These are phyloP conservation scores for Lepus europaeus DNA, from an alignment of 2,113 vertebrate species.

Conservation along the genomic window DNA sequence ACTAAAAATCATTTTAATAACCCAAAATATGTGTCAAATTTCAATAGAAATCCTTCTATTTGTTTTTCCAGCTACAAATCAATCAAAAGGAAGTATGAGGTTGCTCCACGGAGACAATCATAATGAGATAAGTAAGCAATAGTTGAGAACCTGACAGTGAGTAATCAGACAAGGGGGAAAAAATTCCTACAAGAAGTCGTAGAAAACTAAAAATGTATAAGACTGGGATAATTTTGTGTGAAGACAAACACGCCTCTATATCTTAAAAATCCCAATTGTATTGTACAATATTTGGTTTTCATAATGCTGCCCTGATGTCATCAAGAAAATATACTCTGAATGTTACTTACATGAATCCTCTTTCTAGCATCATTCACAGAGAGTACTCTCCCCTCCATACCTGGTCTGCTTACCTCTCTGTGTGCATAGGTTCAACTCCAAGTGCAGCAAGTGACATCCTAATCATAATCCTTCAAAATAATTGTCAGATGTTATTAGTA, in stretches of 20 bases:
- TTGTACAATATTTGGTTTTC: background rate
- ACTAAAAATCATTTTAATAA: background rate
- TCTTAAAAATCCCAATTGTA: background rate
- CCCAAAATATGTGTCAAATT: slow-evolving; percentile 15
- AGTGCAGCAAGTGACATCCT: background rate
- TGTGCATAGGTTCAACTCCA: background rate
- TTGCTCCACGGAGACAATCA: background rate
- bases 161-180: background rate
- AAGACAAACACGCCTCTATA: background rate
- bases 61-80: slow-evolving; percentile 41
- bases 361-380: background rate
- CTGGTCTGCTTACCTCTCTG: background rate
- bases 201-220: slow-evolving; percentile 41
- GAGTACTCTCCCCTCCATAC: background rate
- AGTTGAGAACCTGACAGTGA: slow-evolving; percentile 1
- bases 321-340: background rate
- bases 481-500: background rate
- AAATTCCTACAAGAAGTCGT: background rate
- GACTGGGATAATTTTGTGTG: background rate
- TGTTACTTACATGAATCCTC: background rate
- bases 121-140: slow-evolving; percentile 54
- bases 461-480: background rate
- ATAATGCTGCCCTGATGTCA: background rate
- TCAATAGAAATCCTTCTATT: background rate
- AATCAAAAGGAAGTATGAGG: slow-evolving; percentile 34